Evolutionary conservation across 2,113 vertebrate species (phyloP), one percentile per base, ranked within the genome.

Genomic region (Oryzias woworae): DNA sequence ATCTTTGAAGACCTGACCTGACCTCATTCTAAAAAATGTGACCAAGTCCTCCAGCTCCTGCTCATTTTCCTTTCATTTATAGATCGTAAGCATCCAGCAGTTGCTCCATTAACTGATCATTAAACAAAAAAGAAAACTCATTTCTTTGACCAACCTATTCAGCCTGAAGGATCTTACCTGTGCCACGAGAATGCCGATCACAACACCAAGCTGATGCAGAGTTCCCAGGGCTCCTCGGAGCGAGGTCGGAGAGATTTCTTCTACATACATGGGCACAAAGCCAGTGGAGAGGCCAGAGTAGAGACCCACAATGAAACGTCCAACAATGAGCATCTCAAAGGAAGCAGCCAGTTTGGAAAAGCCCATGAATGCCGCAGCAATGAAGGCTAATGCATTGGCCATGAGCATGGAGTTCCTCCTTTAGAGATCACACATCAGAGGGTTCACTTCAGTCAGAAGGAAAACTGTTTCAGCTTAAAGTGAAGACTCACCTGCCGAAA

Each of bases 401-500:
- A 94, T 86, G 55, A 99, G 90, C 97, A 99, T 98, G 20, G 96
- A 98, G 78, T 99, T 98, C 58, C 87, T 94, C 83, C 96, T 98
- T 72, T 14, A 70, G 50, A 75, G 53, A 48, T 1, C 1, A 59
- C 1, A 58, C 45, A 18, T 20, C 3, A 20, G 3, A 48, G 47
- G 7, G n/a, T 18, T 18, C 16, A 10, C 2, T 13, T 48, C 16
- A 20, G n/a, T 20, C 5, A 10, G 1, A 18, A 10, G 18, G 1
- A 20, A 14, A 43, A 23, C 15, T 0, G 3, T 6, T 10, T 17
- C 24, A 13, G 7, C 4, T 10, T 16, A 0, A 4, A 31, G 12
- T 47, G 6, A n/a, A 31, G 6, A 26, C 57, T 3, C 80, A 98
- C 97, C 97, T 92, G 87, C 96, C 97, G 2, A 98, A 94, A 58